Evolutionary conservation across 2,113 vertebrate genomes (phyloP), one percentile per base, ranked within the genome.

Genomic region (Castor canadensis): DNA sequence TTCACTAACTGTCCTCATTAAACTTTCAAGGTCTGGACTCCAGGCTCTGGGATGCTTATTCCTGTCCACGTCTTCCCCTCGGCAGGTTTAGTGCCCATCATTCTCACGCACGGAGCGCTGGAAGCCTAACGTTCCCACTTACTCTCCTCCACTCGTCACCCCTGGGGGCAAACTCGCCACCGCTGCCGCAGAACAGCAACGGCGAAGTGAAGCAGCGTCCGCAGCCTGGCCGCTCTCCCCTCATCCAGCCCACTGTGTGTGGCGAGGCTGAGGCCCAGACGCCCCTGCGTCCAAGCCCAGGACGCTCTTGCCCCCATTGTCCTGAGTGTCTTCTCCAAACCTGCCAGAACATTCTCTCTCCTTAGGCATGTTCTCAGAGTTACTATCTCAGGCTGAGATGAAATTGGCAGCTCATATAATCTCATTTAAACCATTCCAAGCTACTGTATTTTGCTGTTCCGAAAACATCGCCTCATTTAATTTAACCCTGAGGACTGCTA

Each of bases 1-100:
- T 89, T 94, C 79, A 64, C 91, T 94, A 45, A 81, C 80, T 75
- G 56, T 85, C 58, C 93, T 79, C 62, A 79, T 94, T 96, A 87
- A 87, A 80, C 43, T 77, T 87, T 28, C 92, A 93, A 32, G 54
- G 35, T 87, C 81, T 82, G 20, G 45, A n/a, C 76, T 87, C 64
- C 24, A 54, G 75, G 38, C 5, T 54, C 52, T 56, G n/a, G 60
- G 7, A 9, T 66, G 67, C 83, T 83, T 73, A 58, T 56, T 95
- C 54, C 79, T 40, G 35, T 17, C 24, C 60, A 89, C 45, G 40
- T 60, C 47, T 87, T 81, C 32, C 45, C 38, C 13, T 38, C 19
- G 80, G 91, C 89, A 93, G 85, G 5, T 60, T 96, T 87, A 76
- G 79, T 72, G 84, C 43, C 64, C 75, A 81, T 89, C 38, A 8